Evolutionary conservation across 2,888 invertebrate genomes (phyloP).

Genomic region (Cancer borealis): DNA sequence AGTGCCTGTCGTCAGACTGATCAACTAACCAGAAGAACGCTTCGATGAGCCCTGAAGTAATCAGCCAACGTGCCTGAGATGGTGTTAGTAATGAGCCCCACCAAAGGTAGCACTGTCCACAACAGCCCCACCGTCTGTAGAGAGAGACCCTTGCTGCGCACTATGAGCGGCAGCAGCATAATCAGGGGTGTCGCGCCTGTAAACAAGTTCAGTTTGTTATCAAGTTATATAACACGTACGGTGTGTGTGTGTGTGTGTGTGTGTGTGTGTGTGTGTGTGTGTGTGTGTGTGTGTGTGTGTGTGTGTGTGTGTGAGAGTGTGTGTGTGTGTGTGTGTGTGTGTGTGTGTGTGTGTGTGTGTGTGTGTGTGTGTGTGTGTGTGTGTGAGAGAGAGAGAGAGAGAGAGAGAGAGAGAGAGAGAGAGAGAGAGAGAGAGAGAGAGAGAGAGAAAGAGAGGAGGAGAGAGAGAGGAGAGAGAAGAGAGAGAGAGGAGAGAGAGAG

Average conservation of each 20-base stretch:
- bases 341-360: no score
- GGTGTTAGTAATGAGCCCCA: constrained; percentile 60
- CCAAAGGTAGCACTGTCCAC: constrained; percentile 52
- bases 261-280: no score
- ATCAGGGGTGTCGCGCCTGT: constrained; percentile 47
- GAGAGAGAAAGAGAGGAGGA: not conserved
- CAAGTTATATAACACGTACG: not conserved
- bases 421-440: no score
- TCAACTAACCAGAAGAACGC: constrained; percentile 63
- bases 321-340: no score
- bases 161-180: constrained; percentile 59
- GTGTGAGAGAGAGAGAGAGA: no score
- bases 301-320: no score
- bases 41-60: constrained; percentile 70
- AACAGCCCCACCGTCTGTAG: constrained; percentile 61
- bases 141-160: constrained; percentile 62
- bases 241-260: not conserved
- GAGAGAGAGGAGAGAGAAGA: not conserved
- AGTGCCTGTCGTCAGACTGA: constrained; percentile 26
- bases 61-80: constrained; percentile 71
- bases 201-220: not conserved
- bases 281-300: no score
- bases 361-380: no score
- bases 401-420: no score
- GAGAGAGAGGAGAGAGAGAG: constrained; percentile 43